Conservation (phyloP, 2,797 vertebrate species). For the Karalla daura region DNA sequence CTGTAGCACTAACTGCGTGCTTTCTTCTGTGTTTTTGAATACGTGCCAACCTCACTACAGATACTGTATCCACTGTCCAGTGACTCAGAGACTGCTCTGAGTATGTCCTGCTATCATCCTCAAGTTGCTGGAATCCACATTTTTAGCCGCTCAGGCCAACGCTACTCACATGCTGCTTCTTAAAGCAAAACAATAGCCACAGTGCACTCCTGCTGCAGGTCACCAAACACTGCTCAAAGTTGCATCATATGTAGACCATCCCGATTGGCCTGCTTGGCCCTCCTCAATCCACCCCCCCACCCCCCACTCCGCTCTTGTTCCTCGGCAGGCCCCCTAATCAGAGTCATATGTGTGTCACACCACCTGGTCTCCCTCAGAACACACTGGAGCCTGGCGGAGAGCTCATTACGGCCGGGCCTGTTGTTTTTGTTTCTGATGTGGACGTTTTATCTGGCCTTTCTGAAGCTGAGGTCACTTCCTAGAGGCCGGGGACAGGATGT, state of each 20-base stretch:
- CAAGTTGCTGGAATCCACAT: conserved; percentile 7
- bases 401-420: conserved; percentile 71
- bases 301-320: conserved; percentile 30
- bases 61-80: neutral
- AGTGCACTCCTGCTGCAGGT: conserved; percentile 18
- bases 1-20: conserved; percentile 34
- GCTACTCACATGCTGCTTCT: conserved; percentile 24
- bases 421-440: conserved; percentile 77
- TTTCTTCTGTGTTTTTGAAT: conserved; percentile 21
- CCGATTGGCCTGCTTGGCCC: conserved; percentile 47
- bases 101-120: conserved; percentile 18
- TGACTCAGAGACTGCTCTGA: no score
- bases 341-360: conserved; percentile 82
- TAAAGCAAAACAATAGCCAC: conserved; percentile 7
- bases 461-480: conserved; percentile 82
- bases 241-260: conserved; percentile 56
- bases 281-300: conserved; percentile 24
- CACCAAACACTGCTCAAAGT: conserved; percentile 45
- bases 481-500: conserved; percentile 78
- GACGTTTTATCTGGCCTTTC: conserved; percentile 78
- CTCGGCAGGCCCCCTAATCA: conserved; percentile 75
- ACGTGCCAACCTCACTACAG: no score
- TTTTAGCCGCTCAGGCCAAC: neutral
- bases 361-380: conserved; percentile 80
- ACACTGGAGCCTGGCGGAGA: conserved; percentile 68